Evolutionary conservation across 2,888 invertebrate genomes (phyloP).

Genomic region (Nomada flava): DNA sequence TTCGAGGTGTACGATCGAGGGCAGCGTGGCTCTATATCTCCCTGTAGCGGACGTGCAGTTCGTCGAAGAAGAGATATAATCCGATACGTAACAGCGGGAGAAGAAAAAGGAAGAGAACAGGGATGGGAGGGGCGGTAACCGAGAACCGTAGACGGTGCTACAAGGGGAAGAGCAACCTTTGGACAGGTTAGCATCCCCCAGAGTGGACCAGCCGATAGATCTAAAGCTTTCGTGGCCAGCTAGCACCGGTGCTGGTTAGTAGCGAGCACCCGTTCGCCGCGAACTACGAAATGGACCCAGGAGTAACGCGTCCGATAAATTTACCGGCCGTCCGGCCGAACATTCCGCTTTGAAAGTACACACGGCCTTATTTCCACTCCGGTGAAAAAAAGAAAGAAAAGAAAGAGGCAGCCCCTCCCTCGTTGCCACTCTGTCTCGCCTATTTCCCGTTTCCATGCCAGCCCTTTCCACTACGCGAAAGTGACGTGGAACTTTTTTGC

Average conservation of each 20-base stretch:
- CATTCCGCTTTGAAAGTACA: constrained; percentile 63
- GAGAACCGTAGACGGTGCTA: constrained; percentile 54
- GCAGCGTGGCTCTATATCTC: constrained; percentile 25
- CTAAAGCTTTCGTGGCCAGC: constrained; percentile 72
- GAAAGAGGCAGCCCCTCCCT: not conserved
- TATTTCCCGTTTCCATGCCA: not conserved
- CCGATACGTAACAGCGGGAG: constrained; percentile 65
- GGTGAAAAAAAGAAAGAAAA: constrained; percentile 12
- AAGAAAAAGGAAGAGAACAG: constrained; percentile 52
- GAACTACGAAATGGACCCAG: constrained; percentile 73
- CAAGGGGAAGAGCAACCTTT: constrained; percentile 66
- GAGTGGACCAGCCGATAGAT: constrained; percentile 74
- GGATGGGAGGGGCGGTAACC: constrained; percentile 26
- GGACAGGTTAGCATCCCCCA: constrained; percentile 75
- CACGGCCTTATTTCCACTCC: constrained; percentile 41
- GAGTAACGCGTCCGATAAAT: constrained; percentile 75
- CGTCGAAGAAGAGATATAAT: constrained; percentile 70
- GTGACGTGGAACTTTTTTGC: not conserved
- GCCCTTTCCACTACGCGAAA: not conserved
- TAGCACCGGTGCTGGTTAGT: constrained; percentile 33
- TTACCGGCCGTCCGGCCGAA: constrained; percentile 64
- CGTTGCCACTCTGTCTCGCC: not conserved
- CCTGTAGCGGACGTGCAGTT: constrained; percentile 60
- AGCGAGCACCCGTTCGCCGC: constrained; percentile 60
- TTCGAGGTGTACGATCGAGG: constrained; percentile 26